Percentiles rank a stretch among this genome's conserved stretches.
Conservation (phyloP, 2,888 invertebrate species). For the Conus canariensis region DNA sequence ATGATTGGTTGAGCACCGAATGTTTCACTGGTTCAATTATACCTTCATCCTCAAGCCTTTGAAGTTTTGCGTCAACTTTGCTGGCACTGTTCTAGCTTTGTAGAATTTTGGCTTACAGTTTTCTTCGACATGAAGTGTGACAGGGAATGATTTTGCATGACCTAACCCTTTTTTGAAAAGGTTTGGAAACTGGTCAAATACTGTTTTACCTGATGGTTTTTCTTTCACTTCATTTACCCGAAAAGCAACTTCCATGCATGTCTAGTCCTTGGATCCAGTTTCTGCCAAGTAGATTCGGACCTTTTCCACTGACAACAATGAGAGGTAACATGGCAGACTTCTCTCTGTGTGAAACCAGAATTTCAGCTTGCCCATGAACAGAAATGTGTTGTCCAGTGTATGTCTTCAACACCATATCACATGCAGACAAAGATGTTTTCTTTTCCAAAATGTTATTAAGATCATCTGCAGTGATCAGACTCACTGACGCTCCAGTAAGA, state of each 20-base stretch:
- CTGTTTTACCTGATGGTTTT: neutral
- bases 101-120: slow-evolving; percentile 12
- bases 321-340: slow-evolving; percentile 5
- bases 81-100: slow-evolving; percentile 33
- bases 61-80: neutral
- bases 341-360: neutral
- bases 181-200: neutral
- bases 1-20: too few species aligned
- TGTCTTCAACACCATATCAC: neutral
- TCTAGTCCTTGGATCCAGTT: neutral
- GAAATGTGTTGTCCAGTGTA: neutral
- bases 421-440: too few species aligned
- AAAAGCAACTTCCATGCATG: neutral
- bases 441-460: too few species aligned
- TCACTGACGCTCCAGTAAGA: too few species aligned
- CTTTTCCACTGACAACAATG: neutral
- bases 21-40: neutral
- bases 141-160: neutral
- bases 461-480: too few species aligned
- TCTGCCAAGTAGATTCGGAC: neutral
- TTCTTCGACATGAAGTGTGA: slow-evolving; percentile 23
- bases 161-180: neutral
- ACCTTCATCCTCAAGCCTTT: slow-evolving; percentile 2
- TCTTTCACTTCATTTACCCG: neutral
- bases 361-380: neutral